Conservation (phyloP, 2,797 vertebrate genomes). For the Myiotriccus ornatus region DNA sequence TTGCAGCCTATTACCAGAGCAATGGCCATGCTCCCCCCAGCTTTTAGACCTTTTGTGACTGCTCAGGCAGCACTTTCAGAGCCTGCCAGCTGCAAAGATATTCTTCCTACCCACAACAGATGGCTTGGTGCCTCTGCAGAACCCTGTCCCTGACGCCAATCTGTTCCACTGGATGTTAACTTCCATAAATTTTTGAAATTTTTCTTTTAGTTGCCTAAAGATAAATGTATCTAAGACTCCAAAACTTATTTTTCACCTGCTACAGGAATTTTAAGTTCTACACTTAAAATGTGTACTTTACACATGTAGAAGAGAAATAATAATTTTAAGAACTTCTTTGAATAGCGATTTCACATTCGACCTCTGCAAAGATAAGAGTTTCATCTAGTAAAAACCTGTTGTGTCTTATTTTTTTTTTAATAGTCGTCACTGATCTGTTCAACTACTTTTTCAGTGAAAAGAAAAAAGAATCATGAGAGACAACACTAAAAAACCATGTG, state of each 20-base stretch:
- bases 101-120: background rate
- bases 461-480: background rate
- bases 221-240: background rate
- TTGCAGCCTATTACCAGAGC: background rate
- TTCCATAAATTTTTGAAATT: background rate
- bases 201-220: background rate
- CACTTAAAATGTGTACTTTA: too few species aligned
- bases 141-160: background rate
- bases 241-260: background rate
- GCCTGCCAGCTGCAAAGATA: background rate
- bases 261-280: background rate
- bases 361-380: background rate
- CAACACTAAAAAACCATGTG: background rate
- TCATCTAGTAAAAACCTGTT: background rate
- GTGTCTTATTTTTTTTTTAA: background rate
- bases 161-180: background rate
- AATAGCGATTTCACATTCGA: background rate
- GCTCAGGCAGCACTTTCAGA: background rate
- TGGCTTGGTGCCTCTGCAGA: background rate
- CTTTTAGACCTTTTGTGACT: background rate
- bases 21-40: background rate
- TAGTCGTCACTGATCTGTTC: background rate
- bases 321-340: background rate
- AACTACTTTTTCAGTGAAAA: background rate
- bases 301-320: background rate